Conservation (phyloP, 2,888 invertebrate genomes). For the Rhopalosiphum nymphaeae region DNA sequence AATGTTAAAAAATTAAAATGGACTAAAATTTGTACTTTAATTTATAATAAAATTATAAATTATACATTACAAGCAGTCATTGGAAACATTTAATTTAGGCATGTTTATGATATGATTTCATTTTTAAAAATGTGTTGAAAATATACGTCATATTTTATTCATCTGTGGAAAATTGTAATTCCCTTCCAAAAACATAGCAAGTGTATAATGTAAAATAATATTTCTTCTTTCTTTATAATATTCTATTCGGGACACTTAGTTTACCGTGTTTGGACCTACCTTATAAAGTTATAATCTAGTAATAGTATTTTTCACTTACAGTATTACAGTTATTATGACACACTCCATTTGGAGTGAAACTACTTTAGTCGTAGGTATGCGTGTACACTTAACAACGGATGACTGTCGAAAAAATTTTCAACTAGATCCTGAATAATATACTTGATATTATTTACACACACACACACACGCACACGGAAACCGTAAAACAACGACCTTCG, state of each 20-base stretch:
- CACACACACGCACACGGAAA: not conserved
- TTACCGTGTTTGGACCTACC: not conserved
- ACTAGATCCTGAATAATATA: not conserved
- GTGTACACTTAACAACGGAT: conserved; percentile 6
- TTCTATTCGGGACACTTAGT: not conserved
- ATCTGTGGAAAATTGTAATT: not conserved
- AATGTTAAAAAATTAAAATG: not conserved
- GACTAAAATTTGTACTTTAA: not conserved
- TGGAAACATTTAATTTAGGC: not conserved
- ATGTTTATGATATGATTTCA: not conserved
- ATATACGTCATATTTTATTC: not conserved
- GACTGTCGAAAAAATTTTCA: conserved; percentile 46
- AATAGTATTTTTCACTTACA: conserved; percentile 10
- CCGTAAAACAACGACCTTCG: conserved; percentile 23
- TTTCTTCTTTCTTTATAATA: not conserved
- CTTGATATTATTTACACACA: not conserved
- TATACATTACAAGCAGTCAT: not conserved
- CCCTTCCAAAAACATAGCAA: not conserved
- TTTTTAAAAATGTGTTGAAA: not conserved
- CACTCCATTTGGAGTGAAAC: conserved; percentile 45
- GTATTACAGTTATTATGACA: conserved; percentile 24
- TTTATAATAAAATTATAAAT: not conserved
- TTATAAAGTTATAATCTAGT: not conserved
- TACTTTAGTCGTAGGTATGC: not conserved
- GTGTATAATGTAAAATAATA: not conserved